Conservation (phyloP, 2,888 invertebrate species). For the Caenorhabditis angaria region DNA sequence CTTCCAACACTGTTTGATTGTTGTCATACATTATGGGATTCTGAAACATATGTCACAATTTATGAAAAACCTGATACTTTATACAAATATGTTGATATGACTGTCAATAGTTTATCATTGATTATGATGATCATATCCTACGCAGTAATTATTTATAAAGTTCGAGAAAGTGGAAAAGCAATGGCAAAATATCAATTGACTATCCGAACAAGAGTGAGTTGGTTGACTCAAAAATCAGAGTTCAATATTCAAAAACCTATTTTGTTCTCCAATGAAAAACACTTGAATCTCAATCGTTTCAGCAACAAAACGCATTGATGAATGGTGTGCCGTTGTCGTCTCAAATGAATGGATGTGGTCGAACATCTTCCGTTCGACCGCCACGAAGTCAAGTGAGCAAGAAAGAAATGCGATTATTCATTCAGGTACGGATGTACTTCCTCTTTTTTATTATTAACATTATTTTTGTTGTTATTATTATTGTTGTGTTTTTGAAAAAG, state of each 20-base stretch:
- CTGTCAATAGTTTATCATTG: slow-evolving; percentile 62
- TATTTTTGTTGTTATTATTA: not conserved
- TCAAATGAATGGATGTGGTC: slow-evolving; percentile 50
- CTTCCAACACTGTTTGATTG: slow-evolving; percentile 67
- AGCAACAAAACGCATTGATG: slow-evolving; percentile 58
- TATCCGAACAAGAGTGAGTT: slow-evolving; percentile 58
- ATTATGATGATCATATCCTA: slow-evolving; percentile 68
- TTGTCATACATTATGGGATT: slow-evolving; percentile 68
- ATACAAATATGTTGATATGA: slow-evolving; percentile 69
- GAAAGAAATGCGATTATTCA: slow-evolving; percentile 66
- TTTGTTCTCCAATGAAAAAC: not conserved
- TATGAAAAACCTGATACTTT: slow-evolving; percentile 60
- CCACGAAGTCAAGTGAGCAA: slow-evolving; percentile 67
- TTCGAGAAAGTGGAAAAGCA: slow-evolving; percentile 64
- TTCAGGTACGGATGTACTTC: slow-evolving; percentile 49
- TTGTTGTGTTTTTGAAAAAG: not conserved
- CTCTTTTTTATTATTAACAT: too few relatives aligned
- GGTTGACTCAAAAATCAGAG: not conserved
- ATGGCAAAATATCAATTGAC: slow-evolving; percentile 68
- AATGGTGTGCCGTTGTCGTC: slow-evolving; percentile 42
- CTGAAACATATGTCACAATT: slow-evolving; percentile 59
- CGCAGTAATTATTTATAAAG: slow-evolving; percentile 68
- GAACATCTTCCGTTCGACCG: slow-evolving; percentile 60
- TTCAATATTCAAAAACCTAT: not conserved
- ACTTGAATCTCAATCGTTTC: slow-evolving; percentile 13